A percentile compares a stretch with the other conserved stretches of the same genome.
phyloP scores from a whole-genome alignment of 2,797 vertebrate genomes.

The Schizopygopsis malacanthus region DNA sequence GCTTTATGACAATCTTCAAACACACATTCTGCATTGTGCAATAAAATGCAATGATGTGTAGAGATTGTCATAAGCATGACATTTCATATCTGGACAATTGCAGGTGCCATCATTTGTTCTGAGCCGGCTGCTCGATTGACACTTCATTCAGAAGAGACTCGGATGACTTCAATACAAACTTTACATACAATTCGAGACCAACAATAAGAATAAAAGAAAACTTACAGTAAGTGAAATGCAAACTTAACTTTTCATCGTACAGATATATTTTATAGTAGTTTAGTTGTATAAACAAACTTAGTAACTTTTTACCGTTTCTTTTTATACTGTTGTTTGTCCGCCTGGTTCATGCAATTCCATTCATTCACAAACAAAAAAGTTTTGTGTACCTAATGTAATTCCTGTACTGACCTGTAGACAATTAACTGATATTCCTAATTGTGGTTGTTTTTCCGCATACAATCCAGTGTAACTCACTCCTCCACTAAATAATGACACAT shows the following conservation, averaged over 20 bases:
- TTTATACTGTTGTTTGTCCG: neutral
- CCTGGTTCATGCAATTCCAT: neutral
- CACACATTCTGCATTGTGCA: neutral
- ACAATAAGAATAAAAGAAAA: neutral
- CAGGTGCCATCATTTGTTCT: neutral
- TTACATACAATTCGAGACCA: neutral
- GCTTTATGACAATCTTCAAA: constrained; percentile 11
- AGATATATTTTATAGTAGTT: neutral
- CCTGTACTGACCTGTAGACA: neutral
- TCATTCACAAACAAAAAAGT: neutral
- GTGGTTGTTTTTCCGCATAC: neutral
- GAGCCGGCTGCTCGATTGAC: neutral
- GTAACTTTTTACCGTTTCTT: neutral
- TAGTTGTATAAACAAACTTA: neutral
- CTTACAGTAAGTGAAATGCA: neutral
- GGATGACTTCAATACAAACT: neutral
- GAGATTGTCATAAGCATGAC: neutral
- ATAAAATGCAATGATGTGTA: neutral
- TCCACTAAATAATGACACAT: neutral
- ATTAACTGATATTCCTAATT: neutral
- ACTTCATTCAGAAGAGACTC: neutral
- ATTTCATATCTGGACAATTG: neutral
- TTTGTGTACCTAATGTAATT: neutral
- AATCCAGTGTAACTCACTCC: neutral
- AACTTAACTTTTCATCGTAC: neutral